These are phyloP conservation scores for Tylochromis polylepis DNA, from an alignment of 2,113 vertebrate species.

Conservation along the genomic window DNA sequence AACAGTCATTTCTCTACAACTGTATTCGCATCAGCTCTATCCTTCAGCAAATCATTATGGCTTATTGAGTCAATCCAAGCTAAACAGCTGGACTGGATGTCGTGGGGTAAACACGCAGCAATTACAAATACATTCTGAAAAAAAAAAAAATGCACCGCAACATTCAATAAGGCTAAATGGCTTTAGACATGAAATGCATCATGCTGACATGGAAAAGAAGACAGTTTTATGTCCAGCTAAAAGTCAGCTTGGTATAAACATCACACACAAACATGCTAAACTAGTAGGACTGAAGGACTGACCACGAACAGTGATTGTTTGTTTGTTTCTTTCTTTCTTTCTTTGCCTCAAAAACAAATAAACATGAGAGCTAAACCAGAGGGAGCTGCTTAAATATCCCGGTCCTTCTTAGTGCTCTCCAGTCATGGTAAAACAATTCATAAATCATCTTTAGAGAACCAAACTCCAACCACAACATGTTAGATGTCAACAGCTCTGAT, in stretches of 20 bases:
- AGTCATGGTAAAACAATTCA: slow-evolving; percentile 43
- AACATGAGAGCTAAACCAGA: neutral
- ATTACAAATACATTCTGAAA: slow-evolving; percentile 19
- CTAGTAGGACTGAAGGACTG: neutral
- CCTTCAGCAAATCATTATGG: slow-evolving; percentile 23
- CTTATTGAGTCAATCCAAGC: slow-evolving; percentile 17
- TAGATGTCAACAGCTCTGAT: slow-evolving; percentile 37
- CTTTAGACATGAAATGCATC: slow-evolving; percentile 7
- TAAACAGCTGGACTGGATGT: slow-evolving; percentile 33
- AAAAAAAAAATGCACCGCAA: slow-evolving; percentile 4
- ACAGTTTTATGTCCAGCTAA: slow-evolving; percentile 19
- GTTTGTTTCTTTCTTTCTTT: neutral
- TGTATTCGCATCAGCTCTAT: neutral
- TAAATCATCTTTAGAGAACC: slow-evolving; percentile 38
- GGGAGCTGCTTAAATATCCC: neutral
- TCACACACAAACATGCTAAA: slow-evolving; percentile 14
- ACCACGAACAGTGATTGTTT: neutral
- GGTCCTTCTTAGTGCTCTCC: neutral
- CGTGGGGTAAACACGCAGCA: slow-evolving; percentile 17
- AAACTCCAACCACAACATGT: slow-evolving; percentile 52
- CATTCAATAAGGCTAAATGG: neutral
- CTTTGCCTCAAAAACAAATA: neutral
- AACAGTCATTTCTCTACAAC: neutral
- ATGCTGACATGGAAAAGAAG: neutral
- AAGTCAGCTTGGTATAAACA: slow-evolving; percentile 26